phyloP scores from a whole-genome alignment of 2,797 vertebrate species.

The Sardinella longiceps region DNA sequence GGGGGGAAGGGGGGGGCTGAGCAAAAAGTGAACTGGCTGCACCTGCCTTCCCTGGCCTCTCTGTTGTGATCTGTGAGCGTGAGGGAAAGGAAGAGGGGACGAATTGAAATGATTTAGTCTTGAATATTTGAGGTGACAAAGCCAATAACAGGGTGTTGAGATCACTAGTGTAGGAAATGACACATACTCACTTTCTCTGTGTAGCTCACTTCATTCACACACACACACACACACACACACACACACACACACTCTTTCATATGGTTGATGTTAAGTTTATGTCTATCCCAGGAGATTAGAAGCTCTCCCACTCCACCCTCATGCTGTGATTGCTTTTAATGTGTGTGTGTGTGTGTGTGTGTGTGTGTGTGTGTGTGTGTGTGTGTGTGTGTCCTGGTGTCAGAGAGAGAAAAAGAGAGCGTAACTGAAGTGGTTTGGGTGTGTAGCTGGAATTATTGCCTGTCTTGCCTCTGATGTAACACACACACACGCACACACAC shows the following conservation, averaged over 20 bases:
- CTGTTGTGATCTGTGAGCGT: not conserved
- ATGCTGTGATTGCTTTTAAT: not conserved
- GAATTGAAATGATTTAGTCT: not conserved
- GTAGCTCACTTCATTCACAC: not conserved
- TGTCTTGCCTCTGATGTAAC: not conserved
- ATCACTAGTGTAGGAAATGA: not conserved
- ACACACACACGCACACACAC: not conserved
- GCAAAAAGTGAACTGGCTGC: not conserved
- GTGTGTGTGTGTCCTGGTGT: not conserved
- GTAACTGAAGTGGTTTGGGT: not conserved
- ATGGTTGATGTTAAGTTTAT: not conserved
- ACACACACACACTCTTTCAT: not conserved
- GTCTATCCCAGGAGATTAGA: constrained; percentile 11
- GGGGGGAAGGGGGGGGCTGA: not conserved
- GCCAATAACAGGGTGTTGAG: not conserved
- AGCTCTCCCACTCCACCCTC: not conserved
- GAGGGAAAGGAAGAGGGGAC: not conserved
- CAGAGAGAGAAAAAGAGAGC: not conserved
- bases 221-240: not conserved
- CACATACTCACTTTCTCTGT: not conserved
- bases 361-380: constrained; percentile 18
- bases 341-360: not conserved
- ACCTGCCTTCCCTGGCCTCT: not conserved
- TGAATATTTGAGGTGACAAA: not conserved
- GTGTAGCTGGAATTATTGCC: not conserved